Evolutionary conservation across 1,140 invertebrate genomes (phyloP).

Genomic region (Copidosoma floridanum): DNA sequence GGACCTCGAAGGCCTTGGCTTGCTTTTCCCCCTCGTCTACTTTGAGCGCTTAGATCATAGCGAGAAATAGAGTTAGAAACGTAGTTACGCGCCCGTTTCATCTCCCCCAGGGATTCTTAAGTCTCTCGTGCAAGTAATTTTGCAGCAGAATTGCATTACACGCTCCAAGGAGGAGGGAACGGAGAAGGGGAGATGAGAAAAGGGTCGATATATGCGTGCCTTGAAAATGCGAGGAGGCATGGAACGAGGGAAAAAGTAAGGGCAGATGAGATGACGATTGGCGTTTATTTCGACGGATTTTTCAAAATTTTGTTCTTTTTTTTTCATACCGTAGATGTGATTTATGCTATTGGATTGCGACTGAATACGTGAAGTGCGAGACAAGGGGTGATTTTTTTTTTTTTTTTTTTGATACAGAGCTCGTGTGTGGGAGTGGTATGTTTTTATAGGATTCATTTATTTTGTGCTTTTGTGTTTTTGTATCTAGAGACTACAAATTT

Average conservation of each 20-base stretch:
- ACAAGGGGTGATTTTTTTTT: neutral
- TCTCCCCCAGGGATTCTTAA: conserved; percentile 31
- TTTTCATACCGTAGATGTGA: no score
- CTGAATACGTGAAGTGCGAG: no score
- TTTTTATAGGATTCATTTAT: no score
- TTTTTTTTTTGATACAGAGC: neutral
- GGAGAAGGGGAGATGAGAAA: neutral
- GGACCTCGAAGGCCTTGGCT: no score
- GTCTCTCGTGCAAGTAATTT: conserved; percentile 35
- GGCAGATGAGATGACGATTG: no score
- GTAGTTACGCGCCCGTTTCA: conserved; percentile 40
- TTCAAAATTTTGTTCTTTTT: no score
- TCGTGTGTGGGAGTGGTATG: no score
- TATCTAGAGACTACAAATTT: no score
- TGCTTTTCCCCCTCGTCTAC: neutral
- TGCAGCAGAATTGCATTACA: conserved; percentile 40
- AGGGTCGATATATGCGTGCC: conserved; percentile 18
- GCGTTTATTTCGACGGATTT: no score
- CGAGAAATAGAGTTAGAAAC: conserved; percentile 41
- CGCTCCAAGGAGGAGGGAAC: no score
- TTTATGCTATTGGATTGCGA: no score
- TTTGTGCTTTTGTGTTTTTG: no score
- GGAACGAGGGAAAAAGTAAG: conserved; percentile 4
- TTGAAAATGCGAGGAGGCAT: conserved; percentile 17
- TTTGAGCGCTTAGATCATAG: conserved; percentile 33